Evolutionary conservation across 2,888 invertebrate species (phyloP).

Genomic region (Drosophila formosana): DNA sequence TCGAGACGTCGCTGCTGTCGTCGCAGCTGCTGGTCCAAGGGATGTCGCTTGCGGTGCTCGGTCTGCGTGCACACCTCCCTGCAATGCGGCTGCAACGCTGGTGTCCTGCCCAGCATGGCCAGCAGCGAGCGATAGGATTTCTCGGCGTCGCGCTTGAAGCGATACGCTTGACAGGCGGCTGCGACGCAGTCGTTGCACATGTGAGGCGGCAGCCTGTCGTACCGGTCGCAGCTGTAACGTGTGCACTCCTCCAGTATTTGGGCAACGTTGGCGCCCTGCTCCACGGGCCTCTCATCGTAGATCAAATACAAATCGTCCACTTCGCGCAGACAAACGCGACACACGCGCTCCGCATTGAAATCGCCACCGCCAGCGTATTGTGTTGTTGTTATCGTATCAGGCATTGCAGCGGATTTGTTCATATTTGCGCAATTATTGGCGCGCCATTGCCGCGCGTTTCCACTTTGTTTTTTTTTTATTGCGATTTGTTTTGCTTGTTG

Average conservation of each 20-base stretch:
- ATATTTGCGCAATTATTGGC: conserved; percentile 12
- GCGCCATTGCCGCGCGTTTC: conserved; percentile 35
- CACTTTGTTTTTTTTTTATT: conserved; percentile 1
- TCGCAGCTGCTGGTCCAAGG: conserved; percentile 42
- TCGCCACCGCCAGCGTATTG: conserved; percentile 13
- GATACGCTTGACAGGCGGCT: conserved; percentile 78
- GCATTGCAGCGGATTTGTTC: conserved; percentile 32
- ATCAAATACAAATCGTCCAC: conserved; percentile 74
- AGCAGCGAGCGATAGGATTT: conserved; percentile 81
- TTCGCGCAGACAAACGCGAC: conserved; percentile 82
- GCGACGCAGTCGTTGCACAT: conserved; percentile 82
- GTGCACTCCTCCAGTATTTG: conserved; percentile 82
- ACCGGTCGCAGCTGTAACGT: conserved; percentile 83
- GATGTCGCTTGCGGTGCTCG: conserved; percentile 72
- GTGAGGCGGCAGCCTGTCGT: conserved; percentile 84
- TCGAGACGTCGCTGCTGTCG: conserved; percentile 47
- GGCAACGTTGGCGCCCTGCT: conserved; percentile 69
- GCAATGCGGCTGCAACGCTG: conserved; percentile 30
- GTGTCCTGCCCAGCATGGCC: conserved; percentile 65
- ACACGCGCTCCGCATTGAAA: conserved; percentile 77
- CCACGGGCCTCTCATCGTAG: conserved; percentile 75
- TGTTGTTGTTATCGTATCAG: conserved; percentile 25
- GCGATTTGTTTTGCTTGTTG: conserved; percentile 19
- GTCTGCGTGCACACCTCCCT: conserved; percentile 79
- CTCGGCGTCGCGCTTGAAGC: conserved; percentile 83